These are phyloP conservation scores for Tetanocera ferruginea DNA, from an alignment of 2,888 invertebrate genomes.

Conservation along the genomic window DNA sequence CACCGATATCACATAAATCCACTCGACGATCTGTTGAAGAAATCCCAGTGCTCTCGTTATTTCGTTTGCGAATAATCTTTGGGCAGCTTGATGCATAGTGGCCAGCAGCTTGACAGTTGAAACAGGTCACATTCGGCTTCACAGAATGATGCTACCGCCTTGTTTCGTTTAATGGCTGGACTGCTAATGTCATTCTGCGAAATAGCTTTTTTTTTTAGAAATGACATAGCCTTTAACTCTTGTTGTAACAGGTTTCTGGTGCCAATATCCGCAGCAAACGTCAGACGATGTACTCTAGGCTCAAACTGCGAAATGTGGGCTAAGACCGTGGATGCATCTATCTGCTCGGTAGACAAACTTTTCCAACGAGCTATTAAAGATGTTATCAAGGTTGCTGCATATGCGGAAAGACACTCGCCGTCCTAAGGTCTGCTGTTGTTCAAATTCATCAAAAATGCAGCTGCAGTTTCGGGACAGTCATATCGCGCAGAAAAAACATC, in stretches of 20 bases:
- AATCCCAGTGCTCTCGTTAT: background rate
- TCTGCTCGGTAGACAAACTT: conserved; percentile 1
- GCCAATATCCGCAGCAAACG: conserved; percentile 9
- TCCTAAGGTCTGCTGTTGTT: conserved; percentile 7
- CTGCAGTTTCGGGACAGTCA: conserved; percentile 20
- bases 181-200: background rate
- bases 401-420: conserved; percentile 19
- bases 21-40: conserved; percentile 4
- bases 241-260: background rate
- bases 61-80: conserved; percentile 7
- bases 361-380: conserved; percentile 26
- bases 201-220: background rate
- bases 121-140: background rate
- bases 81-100: conserved; percentile 10
- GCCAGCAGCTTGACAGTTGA: background rate
- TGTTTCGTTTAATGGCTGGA: background rate
- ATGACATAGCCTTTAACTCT: conserved; percentile 3
- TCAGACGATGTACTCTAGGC: background rate
- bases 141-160: background rate
- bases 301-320: conserved; percentile 10
- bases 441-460: conserved; percentile 23
- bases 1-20: background rate
- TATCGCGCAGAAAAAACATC: background rate
- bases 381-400: conserved; percentile 8
- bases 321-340: conserved; percentile 2